These are phyloP conservation scores for Lamellibrachia luymesi DNA, from an alignment of 1,140 invertebrate species.

Conservation along the genomic window DNA sequence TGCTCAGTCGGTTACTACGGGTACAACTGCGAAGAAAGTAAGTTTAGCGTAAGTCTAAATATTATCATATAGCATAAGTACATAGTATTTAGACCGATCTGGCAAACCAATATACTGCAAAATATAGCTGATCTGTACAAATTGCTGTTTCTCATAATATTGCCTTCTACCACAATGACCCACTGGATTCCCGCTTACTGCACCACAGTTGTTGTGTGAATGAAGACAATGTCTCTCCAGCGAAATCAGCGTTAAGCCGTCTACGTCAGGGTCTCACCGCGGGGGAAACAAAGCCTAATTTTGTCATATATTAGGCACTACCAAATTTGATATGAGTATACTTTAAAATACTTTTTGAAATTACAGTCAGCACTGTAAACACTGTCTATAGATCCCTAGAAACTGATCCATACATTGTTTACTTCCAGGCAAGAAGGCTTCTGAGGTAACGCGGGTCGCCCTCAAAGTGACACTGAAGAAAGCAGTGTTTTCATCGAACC, in stretches of 20 bases:
- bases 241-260: not conserved
- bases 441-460: not conserved
- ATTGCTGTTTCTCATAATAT: not conserved
- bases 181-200: not conserved
- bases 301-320: not conserved
- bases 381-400: not conserved
- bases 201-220: not conserved
- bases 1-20: not conserved
- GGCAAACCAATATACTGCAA: not conserved
- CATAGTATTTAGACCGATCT: not conserved
- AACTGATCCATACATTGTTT: not conserved
- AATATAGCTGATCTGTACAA: not conserved
- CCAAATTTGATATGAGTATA: not conserved
- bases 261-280: not conserved
- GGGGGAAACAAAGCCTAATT: not conserved
- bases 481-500: not conserved
- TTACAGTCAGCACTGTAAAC: not conserved
- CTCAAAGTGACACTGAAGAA: not conserved
- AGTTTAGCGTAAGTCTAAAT: not conserved
- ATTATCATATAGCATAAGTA: not conserved
- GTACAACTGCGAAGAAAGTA: conserved; percentile 15
- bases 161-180: not conserved
- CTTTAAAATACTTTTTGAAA: not conserved
- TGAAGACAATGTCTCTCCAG: not conserved
- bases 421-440: not conserved